These are phyloP conservation scores for Phrynocephalus forsythii DNA, from an alignment of 2,797 vertebrate species.

Conservation along the genomic window DNA sequence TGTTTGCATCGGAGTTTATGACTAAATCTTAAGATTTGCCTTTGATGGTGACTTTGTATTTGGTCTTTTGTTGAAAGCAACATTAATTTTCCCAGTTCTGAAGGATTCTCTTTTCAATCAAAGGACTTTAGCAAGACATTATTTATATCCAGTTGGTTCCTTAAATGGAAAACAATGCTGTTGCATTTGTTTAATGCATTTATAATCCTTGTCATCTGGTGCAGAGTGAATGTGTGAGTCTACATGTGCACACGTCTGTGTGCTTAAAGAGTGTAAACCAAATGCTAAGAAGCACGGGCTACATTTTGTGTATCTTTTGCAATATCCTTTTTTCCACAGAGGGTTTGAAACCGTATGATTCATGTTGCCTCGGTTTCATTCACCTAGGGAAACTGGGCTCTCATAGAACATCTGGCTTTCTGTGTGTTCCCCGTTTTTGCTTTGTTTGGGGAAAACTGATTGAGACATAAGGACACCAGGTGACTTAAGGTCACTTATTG, in stretches of 20 bases:
- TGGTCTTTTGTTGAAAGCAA: constrained; percentile 59
- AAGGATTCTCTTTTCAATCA: constrained; percentile 55
- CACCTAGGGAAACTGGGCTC: constrained; percentile 53
- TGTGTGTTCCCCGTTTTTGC: constrained; percentile 34
- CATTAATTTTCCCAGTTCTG: constrained; percentile 29
- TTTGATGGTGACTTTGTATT: constrained; percentile 48
- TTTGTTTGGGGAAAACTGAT: constrained; percentile 39
- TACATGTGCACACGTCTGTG: constrained; percentile 33
- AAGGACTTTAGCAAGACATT: constrained; percentile 53
- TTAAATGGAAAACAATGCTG: constrained; percentile 72
- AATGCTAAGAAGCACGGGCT: constrained; percentile 57
- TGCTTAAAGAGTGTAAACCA: constrained; percentile 34
- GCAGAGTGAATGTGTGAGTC: constrained; percentile 44
- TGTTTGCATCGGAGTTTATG: constrained; percentile 16
- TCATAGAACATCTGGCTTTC: constrained; percentile 53
- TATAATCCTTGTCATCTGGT: constrained; percentile 69
- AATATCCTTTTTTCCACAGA: constrained; percentile 63
- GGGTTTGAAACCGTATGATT: constrained; percentile 65
- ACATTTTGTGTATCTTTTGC: constrained; percentile 63
- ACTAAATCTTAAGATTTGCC: constrained; percentile 36
- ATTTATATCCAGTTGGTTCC: constrained; percentile 65
- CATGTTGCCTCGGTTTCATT: constrained; percentile 58
- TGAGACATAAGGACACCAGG: constrained; percentile 51
- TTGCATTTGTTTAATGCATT: constrained; percentile 63
- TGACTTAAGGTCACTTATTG: constrained; percentile 43